These are phyloP conservation scores for Microctenopoma steveboyesi DNA, from an alignment of 2,797 vertebrate species.

Conservation along the genomic window DNA sequence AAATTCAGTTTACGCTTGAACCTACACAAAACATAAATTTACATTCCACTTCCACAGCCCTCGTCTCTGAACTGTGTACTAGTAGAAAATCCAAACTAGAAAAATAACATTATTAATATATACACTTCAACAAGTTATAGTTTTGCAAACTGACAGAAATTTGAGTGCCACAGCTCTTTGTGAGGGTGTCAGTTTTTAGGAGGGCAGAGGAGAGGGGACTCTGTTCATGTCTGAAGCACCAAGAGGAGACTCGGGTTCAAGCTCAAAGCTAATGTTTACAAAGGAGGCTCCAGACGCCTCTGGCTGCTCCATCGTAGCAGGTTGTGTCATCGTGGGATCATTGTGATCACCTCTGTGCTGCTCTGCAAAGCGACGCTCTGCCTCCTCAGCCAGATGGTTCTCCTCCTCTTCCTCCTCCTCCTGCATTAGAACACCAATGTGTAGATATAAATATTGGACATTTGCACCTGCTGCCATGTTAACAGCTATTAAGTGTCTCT, in stretches of 20 bases:
- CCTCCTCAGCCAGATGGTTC: slow-evolving; percentile 86
- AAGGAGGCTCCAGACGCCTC: slow-evolving; percentile 86
- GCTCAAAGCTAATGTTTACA: slow-evolving; percentile 94
- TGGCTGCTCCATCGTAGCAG: slow-evolving; percentile 87
- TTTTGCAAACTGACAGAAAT: slow-evolving; percentile 28
- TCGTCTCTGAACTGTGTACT: slow-evolving; percentile 42
- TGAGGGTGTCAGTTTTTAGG: slow-evolving; percentile 75
- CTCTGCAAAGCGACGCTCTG: slow-evolving; percentile 69
- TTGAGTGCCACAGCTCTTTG: slow-evolving; percentile 10
- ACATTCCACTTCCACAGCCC: slow-evolving; percentile 45
- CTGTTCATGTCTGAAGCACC: slow-evolving; percentile 80
- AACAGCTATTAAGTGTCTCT: background rate
- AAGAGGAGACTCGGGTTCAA: slow-evolving; percentile 84
- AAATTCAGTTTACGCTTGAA: background rate
- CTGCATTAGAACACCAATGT: slow-evolving; percentile 72
- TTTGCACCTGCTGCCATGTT: background rate
- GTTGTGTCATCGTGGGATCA: slow-evolving; percentile 71
- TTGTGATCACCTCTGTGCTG: slow-evolving; percentile 85
- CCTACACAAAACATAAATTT: slow-evolving; percentile 16
- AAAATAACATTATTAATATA: slow-evolving; percentile 47
- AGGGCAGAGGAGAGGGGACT: slow-evolving; percentile 84
- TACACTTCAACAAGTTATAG: slow-evolving; percentile 18
- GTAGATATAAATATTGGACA: background rate
- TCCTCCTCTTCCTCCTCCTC: slow-evolving; percentile 97
- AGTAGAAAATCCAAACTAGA: slow-evolving; percentile 41